These are phyloP conservation scores for Sitophilus oryzae DNA, from an alignment of 1,140 invertebrate genomes.

Conservation along the genomic window DNA sequence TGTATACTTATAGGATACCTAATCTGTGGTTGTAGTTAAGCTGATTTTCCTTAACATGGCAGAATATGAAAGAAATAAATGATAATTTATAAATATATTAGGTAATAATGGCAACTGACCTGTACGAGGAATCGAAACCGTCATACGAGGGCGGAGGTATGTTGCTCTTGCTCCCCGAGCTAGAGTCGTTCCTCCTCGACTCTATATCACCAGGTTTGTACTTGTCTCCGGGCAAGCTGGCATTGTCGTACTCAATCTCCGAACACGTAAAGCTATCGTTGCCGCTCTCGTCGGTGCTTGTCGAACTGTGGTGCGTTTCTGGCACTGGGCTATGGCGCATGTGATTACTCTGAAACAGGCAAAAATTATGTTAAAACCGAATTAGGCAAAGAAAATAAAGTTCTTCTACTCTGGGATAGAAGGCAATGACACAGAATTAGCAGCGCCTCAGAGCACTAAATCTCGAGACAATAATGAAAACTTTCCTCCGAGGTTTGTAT, in stretches of 20 bases:
- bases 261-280: slow-evolving; percentile 98
- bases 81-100: no score
- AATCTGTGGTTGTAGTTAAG: no score
- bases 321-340: slow-evolving; percentile 63
- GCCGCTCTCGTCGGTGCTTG: slow-evolving; percentile 88
- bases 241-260: slow-evolving; percentile 94
- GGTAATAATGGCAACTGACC: no score
- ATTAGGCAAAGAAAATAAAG: no score
- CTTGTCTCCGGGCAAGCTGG: slow-evolving; percentile 74
- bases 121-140: slow-evolving; percentile 88
- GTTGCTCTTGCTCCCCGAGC: slow-evolving; percentile 44
- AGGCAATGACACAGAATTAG: no score
- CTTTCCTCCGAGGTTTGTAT: no score
- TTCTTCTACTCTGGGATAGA: no score
- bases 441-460: no score
- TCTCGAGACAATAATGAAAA: no score
- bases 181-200: slow-evolving; percentile 54
- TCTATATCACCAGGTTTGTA: slow-evolving; percentile 66
- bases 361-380: background rate
- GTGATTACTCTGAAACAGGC: slow-evolving; percentile 39
- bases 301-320: slow-evolving; percentile 69
- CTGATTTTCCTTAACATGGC: no score
- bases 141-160: slow-evolving; percentile 76
- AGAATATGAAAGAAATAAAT: no score
- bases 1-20: no score